These are phyloP conservation scores for Hoplostethus atlanticus DNA, from an alignment of 2,797 vertebrate species.

Conservation along the genomic window DNA sequence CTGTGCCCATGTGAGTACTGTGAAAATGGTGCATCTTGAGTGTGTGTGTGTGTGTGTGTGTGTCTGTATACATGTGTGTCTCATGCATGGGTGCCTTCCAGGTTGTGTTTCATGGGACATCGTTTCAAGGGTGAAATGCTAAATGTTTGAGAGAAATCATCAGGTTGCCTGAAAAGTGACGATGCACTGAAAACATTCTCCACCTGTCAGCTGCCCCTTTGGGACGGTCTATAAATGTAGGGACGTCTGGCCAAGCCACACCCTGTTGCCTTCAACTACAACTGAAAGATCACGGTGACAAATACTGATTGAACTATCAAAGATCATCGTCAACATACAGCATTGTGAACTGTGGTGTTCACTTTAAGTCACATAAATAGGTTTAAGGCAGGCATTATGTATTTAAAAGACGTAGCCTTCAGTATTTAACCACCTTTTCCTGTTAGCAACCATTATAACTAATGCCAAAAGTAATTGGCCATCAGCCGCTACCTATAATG, in stretches of 20 bases:
- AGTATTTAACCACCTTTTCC: no score
- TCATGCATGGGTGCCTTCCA: constrained; percentile 36
- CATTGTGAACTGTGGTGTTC: no score
- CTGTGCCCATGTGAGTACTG: constrained; percentile 4
- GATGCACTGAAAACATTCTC: neutral
- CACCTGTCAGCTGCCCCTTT: constrained; percentile 5
- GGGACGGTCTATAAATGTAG: no score
- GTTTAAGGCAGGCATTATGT: no score
- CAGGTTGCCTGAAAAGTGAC: constrained; percentile 6
- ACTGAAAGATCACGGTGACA: constrained; percentile 1
- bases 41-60: constrained; percentile 2
- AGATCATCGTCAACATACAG: no score
- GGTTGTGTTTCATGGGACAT: constrained; percentile 36
- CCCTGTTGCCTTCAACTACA: constrained; percentile 10
- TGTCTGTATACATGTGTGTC: neutral
- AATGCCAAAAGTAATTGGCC: no score
- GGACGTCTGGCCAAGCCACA: neutral
- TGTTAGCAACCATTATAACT: no score
- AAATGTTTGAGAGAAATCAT: constrained; percentile 27
- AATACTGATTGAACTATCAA: no score
- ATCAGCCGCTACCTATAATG: no score
- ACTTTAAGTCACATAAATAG: no score
- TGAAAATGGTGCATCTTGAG: constrained; percentile 27
- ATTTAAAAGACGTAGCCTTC: no score
- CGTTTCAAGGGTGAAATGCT: constrained; percentile 47